A percentile compares a stretch with the other conserved stretches of the same genome.
These are phyloP conservation scores for Cheilosia urbana DNA, from an alignment of 2,888 invertebrate genomes.

Conservation along the genomic window DNA sequence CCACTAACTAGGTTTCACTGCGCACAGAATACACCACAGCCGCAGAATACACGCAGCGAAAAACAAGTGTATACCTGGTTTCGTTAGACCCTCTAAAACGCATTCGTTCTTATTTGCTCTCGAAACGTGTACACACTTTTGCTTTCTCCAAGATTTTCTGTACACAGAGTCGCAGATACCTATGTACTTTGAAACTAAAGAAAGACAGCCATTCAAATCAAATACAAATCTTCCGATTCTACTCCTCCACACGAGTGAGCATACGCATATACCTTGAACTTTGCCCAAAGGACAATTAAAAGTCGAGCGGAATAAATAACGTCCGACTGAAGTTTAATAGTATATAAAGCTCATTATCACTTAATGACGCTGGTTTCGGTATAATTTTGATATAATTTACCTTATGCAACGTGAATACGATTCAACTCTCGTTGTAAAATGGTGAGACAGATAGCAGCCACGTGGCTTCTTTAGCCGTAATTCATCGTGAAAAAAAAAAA, in stretches of 20 bases:
- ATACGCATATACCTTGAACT: conserved; percentile 34
- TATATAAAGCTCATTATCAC: conserved; percentile 45
- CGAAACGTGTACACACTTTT: neutral
- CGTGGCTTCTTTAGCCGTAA: conserved; percentile 12
- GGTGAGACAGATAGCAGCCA: neutral
- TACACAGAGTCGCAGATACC: neutral
- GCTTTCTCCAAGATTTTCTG: conserved; percentile 2
- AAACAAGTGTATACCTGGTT: too few species aligned
- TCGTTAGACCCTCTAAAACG: too few species aligned
- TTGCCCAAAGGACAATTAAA: conserved; percentile 44
- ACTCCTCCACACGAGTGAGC: neutral
- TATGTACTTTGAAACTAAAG: too few species aligned
- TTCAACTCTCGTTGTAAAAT: conserved; percentile 19
- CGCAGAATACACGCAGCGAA: too few species aligned
- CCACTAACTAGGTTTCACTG: too few species aligned
- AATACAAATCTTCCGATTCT: neutral
- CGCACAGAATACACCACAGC: too few species aligned
- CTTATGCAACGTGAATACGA: conserved; percentile 32
- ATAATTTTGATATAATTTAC: conserved; percentile 41
- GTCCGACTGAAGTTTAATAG: conserved; percentile 40
- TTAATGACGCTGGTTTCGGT: conserved; percentile 38
- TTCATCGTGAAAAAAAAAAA: too few species aligned
- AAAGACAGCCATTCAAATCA: neutral
- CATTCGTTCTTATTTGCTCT: too few species aligned
- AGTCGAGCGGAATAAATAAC: neutral